Evolutionary conservation across 1,140 invertebrate genomes (phyloP).

Genomic region (Paramacrobiotus metropolitanus): DNA sequence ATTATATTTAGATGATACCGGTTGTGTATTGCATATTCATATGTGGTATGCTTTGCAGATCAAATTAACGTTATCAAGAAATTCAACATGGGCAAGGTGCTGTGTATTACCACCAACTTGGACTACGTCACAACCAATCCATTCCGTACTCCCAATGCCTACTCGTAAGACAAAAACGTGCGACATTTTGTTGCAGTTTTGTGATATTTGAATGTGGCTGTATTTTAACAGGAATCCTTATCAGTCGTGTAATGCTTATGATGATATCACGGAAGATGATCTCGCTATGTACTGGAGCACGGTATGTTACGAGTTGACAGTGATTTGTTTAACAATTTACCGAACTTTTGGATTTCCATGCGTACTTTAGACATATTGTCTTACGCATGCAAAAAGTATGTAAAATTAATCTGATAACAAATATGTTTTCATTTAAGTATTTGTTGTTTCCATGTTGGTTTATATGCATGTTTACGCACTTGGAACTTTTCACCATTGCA

Average conservation of each 20-base stretch:
- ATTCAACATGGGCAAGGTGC: not conserved
- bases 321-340: not conserved
- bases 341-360: not conserved
- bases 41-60: not conserved
- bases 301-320: not conserved
- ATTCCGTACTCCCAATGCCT: not conserved
- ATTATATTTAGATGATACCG: too few relatives aligned
- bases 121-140: not conserved
- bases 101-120: slow-evolving; percentile 1
- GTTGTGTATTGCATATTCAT: too few relatives aligned
- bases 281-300: not conserved
- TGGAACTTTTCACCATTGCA: too few relatives aligned
- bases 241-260: not conserved
- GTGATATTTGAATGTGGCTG: not conserved
- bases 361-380: not conserved
- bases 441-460: too few relatives aligned
- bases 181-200: too few relatives aligned
- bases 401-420: too few relatives aligned
- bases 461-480: too few relatives aligned
- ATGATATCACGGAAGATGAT: slow-evolving; percentile 4
- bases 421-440: too few relatives aligned
- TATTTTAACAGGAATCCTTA: not conserved
- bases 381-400: not conserved
- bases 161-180: not conserved
- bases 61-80: not conserved